Conservation (phyloP, 1,140 invertebrate species). For the Trichonephila clavata region DNA sequence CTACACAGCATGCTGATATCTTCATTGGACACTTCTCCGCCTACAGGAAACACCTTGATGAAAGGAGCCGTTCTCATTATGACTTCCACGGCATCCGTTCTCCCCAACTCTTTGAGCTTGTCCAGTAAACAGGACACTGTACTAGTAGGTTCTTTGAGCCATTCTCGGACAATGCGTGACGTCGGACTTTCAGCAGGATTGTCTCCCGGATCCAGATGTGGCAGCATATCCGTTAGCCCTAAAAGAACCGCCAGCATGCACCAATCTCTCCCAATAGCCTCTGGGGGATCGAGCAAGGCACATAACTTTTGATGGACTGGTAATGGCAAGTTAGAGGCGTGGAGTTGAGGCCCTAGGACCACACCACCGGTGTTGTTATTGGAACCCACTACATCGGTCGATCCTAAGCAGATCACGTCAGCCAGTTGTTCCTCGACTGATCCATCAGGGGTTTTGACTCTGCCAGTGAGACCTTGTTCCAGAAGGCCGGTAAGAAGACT, state of each 20-base stretch:
- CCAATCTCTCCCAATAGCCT: constrained; percentile 91
- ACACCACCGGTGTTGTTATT: constrained; percentile 39
- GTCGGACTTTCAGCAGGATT: constrained; percentile 81
- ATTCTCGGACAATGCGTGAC: constrained; percentile 82
- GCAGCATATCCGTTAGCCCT: constrained; percentile 85
- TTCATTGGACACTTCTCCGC: constrained; percentile 66
- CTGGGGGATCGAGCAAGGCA: constrained; percentile 88
- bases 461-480: constrained; percentile 80
- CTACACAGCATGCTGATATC: constrained; percentile 70
- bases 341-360: constrained; percentile 82
- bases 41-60: constrained; percentile 79
- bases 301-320: constrained; percentile 82
- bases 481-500: constrained; percentile 85
- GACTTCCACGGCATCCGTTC: constrained; percentile 83
- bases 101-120: constrained; percentile 83
- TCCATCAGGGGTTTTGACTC: constrained; percentile 84
- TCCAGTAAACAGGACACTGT: constrained; percentile 82
- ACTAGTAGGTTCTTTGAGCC: constrained; percentile 81
- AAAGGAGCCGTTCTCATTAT: constrained; percentile 82
- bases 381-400: constrained; percentile 81
- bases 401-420: constrained; percentile 87
- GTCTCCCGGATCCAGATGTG: constrained; percentile 82
- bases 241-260: constrained; percentile 89
- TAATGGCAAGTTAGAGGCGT: constrained; percentile 83
- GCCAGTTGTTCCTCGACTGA: constrained; percentile 85